A percentile compares a stretch with the other conserved stretches of the same genome.
These are phyloP conservation scores for Rhinophrynus dorsalis DNA, from an alignment of 2,797 vertebrate species.

Conservation along the genomic window DNA sequence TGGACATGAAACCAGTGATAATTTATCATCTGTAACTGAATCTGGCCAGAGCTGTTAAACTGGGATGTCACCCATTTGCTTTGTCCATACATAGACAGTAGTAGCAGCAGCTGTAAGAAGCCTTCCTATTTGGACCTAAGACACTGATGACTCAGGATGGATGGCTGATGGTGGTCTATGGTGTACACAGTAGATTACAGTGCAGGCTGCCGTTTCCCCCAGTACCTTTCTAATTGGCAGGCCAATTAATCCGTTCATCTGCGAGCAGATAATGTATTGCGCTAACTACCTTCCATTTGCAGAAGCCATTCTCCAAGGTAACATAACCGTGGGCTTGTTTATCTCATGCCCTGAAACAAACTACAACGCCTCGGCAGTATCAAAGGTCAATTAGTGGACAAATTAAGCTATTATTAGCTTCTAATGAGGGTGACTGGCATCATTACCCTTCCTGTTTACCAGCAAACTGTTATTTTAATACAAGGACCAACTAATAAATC, in stretches of 20 bases:
- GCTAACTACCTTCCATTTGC: conserved; percentile 70
- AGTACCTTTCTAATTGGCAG: conserved; percentile 74
- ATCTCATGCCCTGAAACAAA: conserved; percentile 66
- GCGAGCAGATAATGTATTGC: conserved; percentile 74
- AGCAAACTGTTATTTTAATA: conserved; percentile 74
- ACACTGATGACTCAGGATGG: conserved; percentile 34
- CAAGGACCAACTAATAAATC: conserved; percentile 76
- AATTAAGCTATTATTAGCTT: conserved; percentile 81
- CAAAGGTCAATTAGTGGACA: conserved; percentile 80
- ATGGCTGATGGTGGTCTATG: conserved; percentile 18
- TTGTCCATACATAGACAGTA: too few relatives aligned
- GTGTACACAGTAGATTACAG: conserved; percentile 41
- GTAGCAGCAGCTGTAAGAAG: neutral
- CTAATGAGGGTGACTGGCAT: conserved; percentile 78
- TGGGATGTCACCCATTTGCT: too few relatives aligned
- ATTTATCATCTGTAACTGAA: too few relatives aligned
- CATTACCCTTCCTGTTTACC: conserved; percentile 80
- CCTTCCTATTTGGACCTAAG: neutral
- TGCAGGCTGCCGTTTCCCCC: conserved; percentile 57
- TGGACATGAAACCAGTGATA: too few relatives aligned
- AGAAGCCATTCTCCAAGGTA: conserved; percentile 72
- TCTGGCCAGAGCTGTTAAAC: too few relatives aligned
- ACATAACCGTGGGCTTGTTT: conserved; percentile 69
- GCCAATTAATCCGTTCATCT: conserved; percentile 79
- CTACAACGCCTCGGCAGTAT: conserved; percentile 67